Base-by-base conservation (phyloP, 2,113 vertebrate species). In the Scartelaos histophorus region DNA sequence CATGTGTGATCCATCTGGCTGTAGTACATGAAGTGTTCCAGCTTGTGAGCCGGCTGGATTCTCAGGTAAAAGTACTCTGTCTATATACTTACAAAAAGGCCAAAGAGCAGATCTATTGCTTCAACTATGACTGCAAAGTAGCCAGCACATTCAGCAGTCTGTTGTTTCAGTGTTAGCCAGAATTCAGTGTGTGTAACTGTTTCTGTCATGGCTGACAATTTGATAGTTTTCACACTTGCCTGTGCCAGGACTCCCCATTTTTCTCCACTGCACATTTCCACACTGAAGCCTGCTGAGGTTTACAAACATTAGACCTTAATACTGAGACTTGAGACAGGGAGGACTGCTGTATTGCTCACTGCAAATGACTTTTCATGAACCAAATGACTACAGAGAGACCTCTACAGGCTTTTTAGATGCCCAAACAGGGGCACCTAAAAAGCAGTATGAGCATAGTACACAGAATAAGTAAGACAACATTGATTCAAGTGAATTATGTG, bases 121-220 rank as follows among this genome's bases (percentile, higher is more conserved):
- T 46, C 68, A 29, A 80, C 70, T 75, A 61, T 79, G 79, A 43
- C 47, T 74, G 62, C 75, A 58, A 64, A 66, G 74, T 78, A 73
- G 57, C 89, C 90, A 67, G 74, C 69, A 90, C 86, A 76, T 87
- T 88, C 84, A 82, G 83, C 82, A 89, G 83, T 82, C 84, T 73
- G 83, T 93, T 92, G 91, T 93, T 87, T 89, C 80, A 66, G 74
- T 85, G 87, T 88, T 88, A 90, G 87, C 86, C 88, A 87, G 89
- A 89, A 82, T 82, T 85, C 85, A 87, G 87, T 78, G 78, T 91
- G 86, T 88, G 86, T 87, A 91, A 90, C 90, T 81, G 86, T 88
- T 91, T 92, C 84, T 92, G 90, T 92, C 90, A 91, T 89, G 91
- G 88, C 88, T 74, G 87, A 92, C 88, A 92, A 92, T 93, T 91